A percentile compares a stretch with the other conserved stretches of the same genome.
Evolutionary conservation across 2,888 invertebrate genomes (phyloP).

Genomic region (Troides oblongomaculatus): DNA sequence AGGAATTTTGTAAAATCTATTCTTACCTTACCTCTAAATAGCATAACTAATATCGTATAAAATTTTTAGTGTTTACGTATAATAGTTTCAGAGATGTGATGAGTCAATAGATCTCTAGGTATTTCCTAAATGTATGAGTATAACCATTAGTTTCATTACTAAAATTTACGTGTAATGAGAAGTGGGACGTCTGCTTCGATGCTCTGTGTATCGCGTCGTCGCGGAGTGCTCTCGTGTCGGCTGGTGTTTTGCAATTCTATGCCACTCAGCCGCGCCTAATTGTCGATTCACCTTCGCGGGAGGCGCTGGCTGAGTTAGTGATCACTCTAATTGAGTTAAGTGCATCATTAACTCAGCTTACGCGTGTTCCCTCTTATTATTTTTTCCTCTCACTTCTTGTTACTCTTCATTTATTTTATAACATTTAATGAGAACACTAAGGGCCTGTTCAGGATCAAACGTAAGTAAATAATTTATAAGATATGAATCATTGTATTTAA

Average conservation of each 20-base stretch:
- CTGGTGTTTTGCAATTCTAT: constrained; percentile 23
- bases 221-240: constrained; percentile 1
- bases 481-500: no score
- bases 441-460: neutral
- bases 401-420: neutral
- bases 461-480: no score
- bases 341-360: constrained; percentile 7
- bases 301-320: neutral
- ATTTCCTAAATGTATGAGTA: no score
- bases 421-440: neutral
- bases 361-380: neutral
- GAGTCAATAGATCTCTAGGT: no score
- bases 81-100: no score
- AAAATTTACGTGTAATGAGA: neutral
- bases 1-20: no score
- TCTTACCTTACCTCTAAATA: no score
- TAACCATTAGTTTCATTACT: no score
- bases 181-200: constrained; percentile 4
- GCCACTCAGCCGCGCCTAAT: constrained; percentile 18
- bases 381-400: neutral
- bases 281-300: constrained; percentile 12
- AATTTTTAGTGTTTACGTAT: no score
- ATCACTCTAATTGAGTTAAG: constrained; percentile 20
- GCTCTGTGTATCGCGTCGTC: neutral
- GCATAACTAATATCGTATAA: no score